Base-by-base conservation (phyloP, 2,888 invertebrate species). In the Cataglyphis cursor region DNA sequence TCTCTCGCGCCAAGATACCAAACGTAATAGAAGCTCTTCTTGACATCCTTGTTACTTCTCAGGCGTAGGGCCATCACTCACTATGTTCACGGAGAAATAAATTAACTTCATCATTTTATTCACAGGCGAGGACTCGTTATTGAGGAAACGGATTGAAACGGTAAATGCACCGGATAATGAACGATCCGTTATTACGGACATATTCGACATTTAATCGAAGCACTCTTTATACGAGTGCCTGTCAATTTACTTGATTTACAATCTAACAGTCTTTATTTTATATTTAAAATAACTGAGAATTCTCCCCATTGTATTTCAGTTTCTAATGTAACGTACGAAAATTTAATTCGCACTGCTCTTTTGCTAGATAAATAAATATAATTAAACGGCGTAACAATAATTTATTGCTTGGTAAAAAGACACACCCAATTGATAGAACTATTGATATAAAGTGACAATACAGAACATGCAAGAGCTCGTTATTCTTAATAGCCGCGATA, bases 1-100 rank as follows among this genome's bases (percentile, higher is more conserved):
- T 99, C 99, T 95, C 99, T 98, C 92, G 99, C 99, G 31, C 99
- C 99, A 93, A 99, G 96, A 96, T 99, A 98, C 97, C 98, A 98
- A 87, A 98, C 98, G 95, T 98, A 98, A 95, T 98, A 98, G 54
- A 98, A 98, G 84, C 98, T 98, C 94, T 98, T 98, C 95, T 98
- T 98, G 92, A 98, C 97, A 95, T 98, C 98, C 95, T 98, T 98
- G 91, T 94, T 93, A 93, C 94, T 93, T 95, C 97, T 97, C 91
- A 97, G 95, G 95, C 97, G 96, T 93, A 97, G 95, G 94, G 97
- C 97, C 97, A 97, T 97, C 93, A 96, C 96, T 94, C 92, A 86
- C 87, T 89, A 76, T n/a, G 82, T 21, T 81, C 81, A 8, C 61
- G 35, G n/a, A 51, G 51, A 73, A 86, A 83, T 38, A 84, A 68